A percentile compares a stretch with the other conserved stretches of the same genome.
phyloP scores from a whole-genome alignment of 2,888 invertebrate species.

The Lomographa bimaculata region DNA sequence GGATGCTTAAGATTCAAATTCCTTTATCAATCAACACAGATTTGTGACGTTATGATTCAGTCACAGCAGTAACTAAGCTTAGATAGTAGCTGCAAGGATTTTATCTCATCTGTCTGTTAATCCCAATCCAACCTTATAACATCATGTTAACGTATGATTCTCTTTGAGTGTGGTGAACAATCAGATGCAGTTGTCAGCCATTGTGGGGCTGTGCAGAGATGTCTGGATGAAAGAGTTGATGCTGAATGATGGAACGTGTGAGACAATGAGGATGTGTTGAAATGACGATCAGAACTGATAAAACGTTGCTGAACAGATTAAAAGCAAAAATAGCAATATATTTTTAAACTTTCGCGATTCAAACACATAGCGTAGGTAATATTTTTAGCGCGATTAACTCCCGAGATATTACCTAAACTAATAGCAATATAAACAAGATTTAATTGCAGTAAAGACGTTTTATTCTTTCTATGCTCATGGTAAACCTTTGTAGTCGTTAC shows the following conservation, averaged over 20 bases:
- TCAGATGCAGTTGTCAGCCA: slow-evolving; percentile 16
- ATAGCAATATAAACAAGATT: too few relatives aligned
- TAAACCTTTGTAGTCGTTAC: too few relatives aligned
- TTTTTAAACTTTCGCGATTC: too few relatives aligned
- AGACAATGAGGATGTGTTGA: slow-evolving; percentile 16
- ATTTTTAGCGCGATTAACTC: too few relatives aligned
- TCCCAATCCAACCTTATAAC: slow-evolving; percentile 29
- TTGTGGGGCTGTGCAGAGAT: slow-evolving; percentile 12
- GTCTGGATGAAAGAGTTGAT: slow-evolving; percentile 19
- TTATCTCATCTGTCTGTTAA: slow-evolving; percentile 37
- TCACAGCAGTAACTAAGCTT: slow-evolving; percentile 54
- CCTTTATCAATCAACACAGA: background rate
- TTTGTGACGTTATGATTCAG: slow-evolving; percentile 13
- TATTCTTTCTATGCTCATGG: too few relatives aligned
- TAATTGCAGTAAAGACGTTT: too few relatives aligned
- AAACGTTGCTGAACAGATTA: too few relatives aligned
- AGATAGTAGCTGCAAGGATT: slow-evolving; percentile 59
- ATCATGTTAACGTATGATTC: slow-evolving; percentile 30
- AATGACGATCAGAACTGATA: slow-evolving; percentile 3
- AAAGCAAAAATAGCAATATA: too few relatives aligned
- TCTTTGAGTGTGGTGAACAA: slow-evolving; percentile 4
- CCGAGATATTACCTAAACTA: too few relatives aligned
- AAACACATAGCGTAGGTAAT: too few relatives aligned
- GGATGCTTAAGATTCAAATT: slow-evolving; percentile 5
- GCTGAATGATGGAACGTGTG: slow-evolving; percentile 13